Conservation (phyloP, 2,113 vertebrate species). For the Lepus americanus region DNA sequence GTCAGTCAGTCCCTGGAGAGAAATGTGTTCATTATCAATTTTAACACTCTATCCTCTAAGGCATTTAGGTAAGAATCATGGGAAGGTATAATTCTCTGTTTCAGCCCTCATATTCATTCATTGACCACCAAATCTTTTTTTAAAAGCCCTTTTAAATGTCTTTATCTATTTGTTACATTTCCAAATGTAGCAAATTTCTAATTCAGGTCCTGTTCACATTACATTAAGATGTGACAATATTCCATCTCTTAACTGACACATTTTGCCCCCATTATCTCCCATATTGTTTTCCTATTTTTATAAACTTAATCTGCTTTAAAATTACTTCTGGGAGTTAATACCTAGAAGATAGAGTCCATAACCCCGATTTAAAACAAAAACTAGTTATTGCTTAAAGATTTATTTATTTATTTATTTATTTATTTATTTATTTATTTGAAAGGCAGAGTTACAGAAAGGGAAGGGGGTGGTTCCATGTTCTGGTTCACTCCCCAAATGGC, state of each 20-base stretch:
- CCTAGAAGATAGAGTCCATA: not conserved
- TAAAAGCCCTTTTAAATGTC: not conserved
- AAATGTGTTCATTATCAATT: slow-evolving; percentile 55
- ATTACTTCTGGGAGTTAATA: not conserved
- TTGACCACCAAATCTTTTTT: not conserved
- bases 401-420: no score
- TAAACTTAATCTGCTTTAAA: slow-evolving; percentile 28
- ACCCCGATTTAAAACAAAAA: not conserved
- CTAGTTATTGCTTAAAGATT: no score
- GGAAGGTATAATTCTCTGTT: not conserved
- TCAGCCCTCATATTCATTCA: not conserved
- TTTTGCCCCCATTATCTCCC: not conserved
- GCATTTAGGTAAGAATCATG: not conserved
- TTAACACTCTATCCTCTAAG: slow-evolving; percentile 34
- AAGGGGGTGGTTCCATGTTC: no score
- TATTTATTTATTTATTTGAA: no score
- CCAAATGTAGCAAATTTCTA: slow-evolving; percentile 25
- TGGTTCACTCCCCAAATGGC: no score
- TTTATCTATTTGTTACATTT: slow-evolving; percentile 21
- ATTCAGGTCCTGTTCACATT: not conserved
- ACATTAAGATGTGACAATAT: not conserved
- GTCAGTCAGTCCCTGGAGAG: slow-evolving; percentile 29
- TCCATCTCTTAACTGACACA: not conserved
- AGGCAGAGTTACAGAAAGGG: no score
- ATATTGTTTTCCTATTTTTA: slow-evolving; percentile 40